A percentile compares a stretch with the other conserved stretches of the same genome.
Conservation (phyloP, 2,113 vertebrate genomes). For the Murina feae region DNA sequence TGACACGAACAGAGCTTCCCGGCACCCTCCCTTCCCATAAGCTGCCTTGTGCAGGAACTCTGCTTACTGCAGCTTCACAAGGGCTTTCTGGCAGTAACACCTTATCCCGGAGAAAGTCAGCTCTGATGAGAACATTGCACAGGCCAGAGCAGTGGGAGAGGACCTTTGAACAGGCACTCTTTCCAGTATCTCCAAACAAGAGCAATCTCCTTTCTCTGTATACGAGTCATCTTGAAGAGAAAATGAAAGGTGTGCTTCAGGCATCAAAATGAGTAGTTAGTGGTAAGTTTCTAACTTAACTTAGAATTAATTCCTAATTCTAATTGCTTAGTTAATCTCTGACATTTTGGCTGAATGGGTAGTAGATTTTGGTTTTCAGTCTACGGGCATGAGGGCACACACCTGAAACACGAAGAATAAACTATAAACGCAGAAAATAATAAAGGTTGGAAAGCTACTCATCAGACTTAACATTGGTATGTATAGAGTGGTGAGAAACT, state of each 20-base stretch:
- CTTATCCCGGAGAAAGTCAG: neutral
- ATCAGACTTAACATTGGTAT: neutral
- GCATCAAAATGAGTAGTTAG: neutral
- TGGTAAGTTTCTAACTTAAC: neutral
- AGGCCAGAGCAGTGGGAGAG: neutral
- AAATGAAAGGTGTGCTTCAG: neutral
- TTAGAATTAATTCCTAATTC: constrained; percentile 14
- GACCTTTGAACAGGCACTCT: neutral
- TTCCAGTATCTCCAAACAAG: neutral
- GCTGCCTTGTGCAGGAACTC: neutral
- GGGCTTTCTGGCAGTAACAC: neutral
- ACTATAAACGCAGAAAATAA: neutral
- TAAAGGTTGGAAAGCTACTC: neutral
- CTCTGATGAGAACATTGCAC: neutral
- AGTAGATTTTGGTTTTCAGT: neutral
- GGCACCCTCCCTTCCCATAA: neutral
- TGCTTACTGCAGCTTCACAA: neutral
- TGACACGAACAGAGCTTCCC: neutral
- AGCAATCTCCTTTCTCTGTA: neutral
- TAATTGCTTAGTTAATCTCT: constrained; percentile 10
- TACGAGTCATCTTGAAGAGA: neutral
- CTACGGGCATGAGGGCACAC: neutral
- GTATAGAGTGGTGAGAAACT: too few relatives aligned
- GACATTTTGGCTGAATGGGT: neutral
- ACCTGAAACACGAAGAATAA: neutral